Conservation (phyloP, 2,797 vertebrate genomes). For the Spinus pinus region DNA sequence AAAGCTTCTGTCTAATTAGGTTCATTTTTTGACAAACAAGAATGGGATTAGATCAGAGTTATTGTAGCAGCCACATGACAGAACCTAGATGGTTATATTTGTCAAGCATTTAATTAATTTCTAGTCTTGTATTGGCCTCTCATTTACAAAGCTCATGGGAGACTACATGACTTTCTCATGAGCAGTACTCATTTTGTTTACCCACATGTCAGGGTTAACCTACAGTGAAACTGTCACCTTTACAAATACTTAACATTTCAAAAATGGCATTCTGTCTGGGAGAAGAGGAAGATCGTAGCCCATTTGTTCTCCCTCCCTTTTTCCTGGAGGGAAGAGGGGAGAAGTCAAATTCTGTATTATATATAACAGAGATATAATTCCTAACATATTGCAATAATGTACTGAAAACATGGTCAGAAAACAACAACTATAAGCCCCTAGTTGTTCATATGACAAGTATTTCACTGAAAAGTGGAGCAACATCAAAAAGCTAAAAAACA, state of each 20-base stretch:
- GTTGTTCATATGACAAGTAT: constrained; percentile 24
- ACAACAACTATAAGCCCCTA: not conserved
- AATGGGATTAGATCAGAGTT: constrained; percentile 1
- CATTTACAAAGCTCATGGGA: not conserved
- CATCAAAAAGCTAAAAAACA: constrained; percentile 46
- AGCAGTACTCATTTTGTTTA: not conserved
- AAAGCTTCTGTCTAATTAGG: not conserved
- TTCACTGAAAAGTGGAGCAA: constrained; percentile 54
- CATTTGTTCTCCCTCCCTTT: not conserved
- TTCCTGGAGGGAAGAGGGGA: not conserved
- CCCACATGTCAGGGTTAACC: not conserved
- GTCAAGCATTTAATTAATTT: not conserved
- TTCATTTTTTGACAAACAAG: not conserved
- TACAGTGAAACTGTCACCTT: not conserved
- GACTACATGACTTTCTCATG: not conserved
- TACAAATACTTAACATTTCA: not conserved
- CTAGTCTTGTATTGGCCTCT: not conserved
- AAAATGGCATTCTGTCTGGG: not conserved
- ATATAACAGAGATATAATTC: not conserved
- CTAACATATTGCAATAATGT: not conserved
- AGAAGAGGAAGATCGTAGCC: not conserved
- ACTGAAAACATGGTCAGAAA: constrained; percentile 15
- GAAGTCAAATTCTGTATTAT: not conserved
- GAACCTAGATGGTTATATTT: constrained; percentile 9
- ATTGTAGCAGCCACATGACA: not conserved